Conservation (phyloP, 1,140 invertebrate species). For the Drosophila repleta region DNA sequence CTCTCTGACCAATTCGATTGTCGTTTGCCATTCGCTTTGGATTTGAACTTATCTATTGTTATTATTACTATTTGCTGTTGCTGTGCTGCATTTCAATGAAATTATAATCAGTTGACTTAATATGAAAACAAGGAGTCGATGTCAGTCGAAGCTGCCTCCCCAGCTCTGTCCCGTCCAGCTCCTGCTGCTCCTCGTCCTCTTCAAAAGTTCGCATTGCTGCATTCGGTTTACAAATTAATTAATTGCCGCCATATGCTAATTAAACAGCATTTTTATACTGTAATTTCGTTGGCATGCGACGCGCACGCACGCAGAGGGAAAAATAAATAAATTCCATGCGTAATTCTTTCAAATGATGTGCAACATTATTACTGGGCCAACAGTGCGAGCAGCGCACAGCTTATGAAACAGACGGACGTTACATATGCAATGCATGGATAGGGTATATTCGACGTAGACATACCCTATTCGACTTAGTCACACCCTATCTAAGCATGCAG, state of each 20-base stretch:
- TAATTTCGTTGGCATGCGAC: conserved; percentile 43
- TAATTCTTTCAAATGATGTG: conserved; percentile 39
- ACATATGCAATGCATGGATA: neutral
- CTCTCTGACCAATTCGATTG: no score
- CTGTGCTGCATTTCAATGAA: neutral
- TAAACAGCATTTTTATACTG: conserved; percentile 66
- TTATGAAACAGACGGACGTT: neutral
- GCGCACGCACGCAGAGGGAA: neutral
- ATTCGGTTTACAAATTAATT: conserved; percentile 69
- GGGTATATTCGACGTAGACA: no score
- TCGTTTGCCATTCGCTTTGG: no score
- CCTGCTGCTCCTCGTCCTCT: no score
- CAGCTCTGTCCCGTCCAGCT: neutral
- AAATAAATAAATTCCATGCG: conserved; percentile 42
- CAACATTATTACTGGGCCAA: conserved; percentile 25
- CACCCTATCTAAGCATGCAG: no score
- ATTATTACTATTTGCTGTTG: no score
- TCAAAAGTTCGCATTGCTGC: conserved; percentile 19
- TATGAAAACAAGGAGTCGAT: conserved; percentile 57
- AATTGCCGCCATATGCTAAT: conserved; percentile 76
- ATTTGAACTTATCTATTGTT: no score
- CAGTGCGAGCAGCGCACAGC: neutral
- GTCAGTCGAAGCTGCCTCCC: neutral
- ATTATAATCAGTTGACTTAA: neutral
- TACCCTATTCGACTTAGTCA: no score